These are phyloP conservation scores for Germaria angustata DNA, from an alignment of 2,888 invertebrate species.

Conservation along the genomic window DNA sequence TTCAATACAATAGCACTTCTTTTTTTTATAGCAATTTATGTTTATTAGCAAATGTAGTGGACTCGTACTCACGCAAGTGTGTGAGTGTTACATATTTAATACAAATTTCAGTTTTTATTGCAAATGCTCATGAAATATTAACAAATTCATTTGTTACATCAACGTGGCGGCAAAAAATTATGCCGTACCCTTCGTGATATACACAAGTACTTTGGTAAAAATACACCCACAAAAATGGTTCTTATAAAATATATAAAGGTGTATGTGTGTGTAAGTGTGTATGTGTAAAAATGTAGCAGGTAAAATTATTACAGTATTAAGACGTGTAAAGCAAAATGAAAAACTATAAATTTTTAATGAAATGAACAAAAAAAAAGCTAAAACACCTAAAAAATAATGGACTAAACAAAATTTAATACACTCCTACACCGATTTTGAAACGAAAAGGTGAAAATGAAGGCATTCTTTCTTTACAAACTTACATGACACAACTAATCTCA, in stretches of 20 bases:
- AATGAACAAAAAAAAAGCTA: neutral
- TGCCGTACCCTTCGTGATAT: neutral
- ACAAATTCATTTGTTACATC: slow-evolving; percentile 78
- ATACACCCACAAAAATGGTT: slow-evolving; percentile 13
- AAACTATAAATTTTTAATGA: neutral
- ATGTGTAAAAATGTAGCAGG: slow-evolving; percentile 6
- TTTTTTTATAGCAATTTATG: slow-evolving; percentile 1
- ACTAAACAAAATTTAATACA: no score
- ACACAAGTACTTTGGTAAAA: neutral
- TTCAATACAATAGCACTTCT: neutral
- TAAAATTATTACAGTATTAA: slow-evolving; percentile 36
- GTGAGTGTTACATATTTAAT: slow-evolving; percentile 41
- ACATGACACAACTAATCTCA: no score
- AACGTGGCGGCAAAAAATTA: slow-evolving; percentile 58
- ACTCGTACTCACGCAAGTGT: neutral
- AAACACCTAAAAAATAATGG: neutral
- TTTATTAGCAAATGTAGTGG: neutral
- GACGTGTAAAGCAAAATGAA: slow-evolving; percentile 4
- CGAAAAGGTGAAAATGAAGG: no score
- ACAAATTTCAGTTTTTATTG: slow-evolving; percentile 70
- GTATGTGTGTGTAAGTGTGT: slow-evolving; percentile 21
- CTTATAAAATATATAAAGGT: slow-evolving; percentile 6
- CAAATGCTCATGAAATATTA: slow-evolving; percentile 77
- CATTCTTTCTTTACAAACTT: no score
- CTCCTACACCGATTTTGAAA: neutral